These are phyloP conservation scores for Eriocheir sinensis DNA, from an alignment of 1,140 invertebrate species.

Conservation along the genomic window DNA sequence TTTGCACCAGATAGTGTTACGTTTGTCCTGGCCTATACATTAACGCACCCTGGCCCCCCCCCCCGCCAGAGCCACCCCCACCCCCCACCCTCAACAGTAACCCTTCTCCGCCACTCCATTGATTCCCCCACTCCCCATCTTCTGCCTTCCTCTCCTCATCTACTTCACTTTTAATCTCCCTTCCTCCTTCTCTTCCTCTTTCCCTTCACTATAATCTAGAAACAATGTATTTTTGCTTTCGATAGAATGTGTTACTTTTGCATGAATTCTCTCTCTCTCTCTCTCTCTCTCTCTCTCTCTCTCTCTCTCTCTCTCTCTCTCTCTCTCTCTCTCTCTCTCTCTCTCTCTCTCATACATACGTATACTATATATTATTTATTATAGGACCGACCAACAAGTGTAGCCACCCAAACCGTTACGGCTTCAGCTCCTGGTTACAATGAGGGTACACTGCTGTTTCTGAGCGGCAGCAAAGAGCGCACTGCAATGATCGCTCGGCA, in stretches of 20 bases:
- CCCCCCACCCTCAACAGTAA: neutral
- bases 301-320: neutral
- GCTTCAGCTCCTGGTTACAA: too few species aligned
- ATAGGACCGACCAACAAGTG: too few species aligned
- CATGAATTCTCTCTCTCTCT: too few species aligned
- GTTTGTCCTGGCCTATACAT: conserved; percentile 23
- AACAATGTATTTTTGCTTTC: too few species aligned
- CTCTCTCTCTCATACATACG: neutral
- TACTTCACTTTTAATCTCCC: neutral
- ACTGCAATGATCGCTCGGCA: too few species aligned
- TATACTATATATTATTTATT: too few species aligned
- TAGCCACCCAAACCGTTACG: too few species aligned
- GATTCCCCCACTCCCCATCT: neutral
- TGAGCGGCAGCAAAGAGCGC: too few species aligned
- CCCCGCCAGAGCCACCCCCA: neutral
- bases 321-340: neutral
- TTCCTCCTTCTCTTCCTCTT: neutral
- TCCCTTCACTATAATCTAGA: too few species aligned
- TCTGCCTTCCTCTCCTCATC: neutral
- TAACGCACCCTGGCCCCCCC: neutral
- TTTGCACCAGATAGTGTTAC: conserved; percentile 3
- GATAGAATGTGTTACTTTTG: too few species aligned
- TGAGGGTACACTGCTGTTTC: too few species aligned
- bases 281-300: neutral
- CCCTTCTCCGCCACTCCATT: too few species aligned